Evolutionary conservation across 1,140 invertebrate genomes (phyloP), one percentile per base, ranked within the genome.

Genomic region (Choristoneura fumiferana): DNA sequence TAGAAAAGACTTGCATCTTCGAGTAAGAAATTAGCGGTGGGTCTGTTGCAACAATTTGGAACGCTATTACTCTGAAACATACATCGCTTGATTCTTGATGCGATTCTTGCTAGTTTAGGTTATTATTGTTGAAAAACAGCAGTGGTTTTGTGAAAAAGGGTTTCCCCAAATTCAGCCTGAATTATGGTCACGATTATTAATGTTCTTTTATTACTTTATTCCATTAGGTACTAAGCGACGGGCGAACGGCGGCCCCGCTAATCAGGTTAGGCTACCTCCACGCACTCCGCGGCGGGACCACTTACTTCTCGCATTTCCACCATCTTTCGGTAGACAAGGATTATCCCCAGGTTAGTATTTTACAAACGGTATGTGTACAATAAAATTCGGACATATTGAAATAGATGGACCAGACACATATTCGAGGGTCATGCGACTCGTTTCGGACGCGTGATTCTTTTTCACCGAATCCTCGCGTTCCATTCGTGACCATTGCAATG

Each of bases 221-320:
- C 56, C 65, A 91, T 3, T 86, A 92, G 73, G 92, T 96, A 37
- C 86, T 97, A n/a, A 95, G 95, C 74, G 96, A 97, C 80, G 95
- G 95, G 0, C 94, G 96, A 69, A 96, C 95, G 2, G 95, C 94
- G 0, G 94, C 96, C n/a, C 95, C 95, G 1, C 90, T 96, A 8
- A 92, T 96, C 58, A 91, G 94, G 70, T 90, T 96, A 40, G 95
- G 95, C 0, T 94, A 96, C 62, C 91, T 97, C 39, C 96, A 97
- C 81, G 94, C 95, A 4, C 84, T 94, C 65, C 91, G 92, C 8
- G 94, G 94, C 8, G 95, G 95, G 22, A 94, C 93, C 10, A 95
- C 95, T 1, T 97, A 95, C 81, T 96, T 96, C 83, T 93, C 97
- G 55, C 95, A 98, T 81, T 98, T 98, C 84, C 95, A 96, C 61